Percentiles rank a stretch among this genome's conserved stretches.
These are phyloP conservation scores for Gisinianus flammeolus DNA, from an alignment of 2,888 invertebrate genomes.

Conservation along the genomic window DNA sequence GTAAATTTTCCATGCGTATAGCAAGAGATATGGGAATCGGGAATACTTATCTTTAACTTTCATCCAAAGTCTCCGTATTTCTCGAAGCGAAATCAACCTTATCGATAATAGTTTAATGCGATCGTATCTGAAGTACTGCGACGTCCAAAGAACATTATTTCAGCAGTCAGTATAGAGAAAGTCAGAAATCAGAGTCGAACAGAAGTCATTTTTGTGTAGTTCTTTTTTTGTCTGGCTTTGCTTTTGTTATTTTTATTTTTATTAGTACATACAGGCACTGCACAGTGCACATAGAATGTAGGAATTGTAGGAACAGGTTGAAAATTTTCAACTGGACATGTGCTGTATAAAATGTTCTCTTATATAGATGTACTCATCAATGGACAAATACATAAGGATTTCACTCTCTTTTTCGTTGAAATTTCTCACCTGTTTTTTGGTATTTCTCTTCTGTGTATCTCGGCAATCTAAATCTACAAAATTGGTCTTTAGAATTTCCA, in stretches of 20 bases:
- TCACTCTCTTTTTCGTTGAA: no score
- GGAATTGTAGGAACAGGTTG: not conserved
- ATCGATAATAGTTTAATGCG: conserved; percentile 1
- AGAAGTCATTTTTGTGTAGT: not conserved
- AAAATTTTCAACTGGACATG: no score
- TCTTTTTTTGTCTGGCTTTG: not conserved
- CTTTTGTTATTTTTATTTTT: not conserved
- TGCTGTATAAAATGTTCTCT: no score
- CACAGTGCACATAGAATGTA: not conserved
- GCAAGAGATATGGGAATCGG: not conserved
- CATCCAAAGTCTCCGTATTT: conserved; percentile 14
- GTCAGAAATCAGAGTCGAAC: not conserved
- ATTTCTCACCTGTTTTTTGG: no score
- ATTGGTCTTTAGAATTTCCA: no score
- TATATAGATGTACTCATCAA: no score
- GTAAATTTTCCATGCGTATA: not conserved
- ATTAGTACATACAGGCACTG: no score
- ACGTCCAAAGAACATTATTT: conserved; percentile 7
- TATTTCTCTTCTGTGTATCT: no score
- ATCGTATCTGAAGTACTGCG: not conserved
- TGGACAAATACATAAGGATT: no score
- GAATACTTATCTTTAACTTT: conserved; percentile 11
- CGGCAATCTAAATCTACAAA: no score
- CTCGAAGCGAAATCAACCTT: conserved; percentile 4
- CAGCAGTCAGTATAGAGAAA: not conserved